These are phyloP conservation scores for Aleiodes leptofemur DNA, from an alignment of 2,888 invertebrate genomes.

Conservation along the genomic window DNA sequence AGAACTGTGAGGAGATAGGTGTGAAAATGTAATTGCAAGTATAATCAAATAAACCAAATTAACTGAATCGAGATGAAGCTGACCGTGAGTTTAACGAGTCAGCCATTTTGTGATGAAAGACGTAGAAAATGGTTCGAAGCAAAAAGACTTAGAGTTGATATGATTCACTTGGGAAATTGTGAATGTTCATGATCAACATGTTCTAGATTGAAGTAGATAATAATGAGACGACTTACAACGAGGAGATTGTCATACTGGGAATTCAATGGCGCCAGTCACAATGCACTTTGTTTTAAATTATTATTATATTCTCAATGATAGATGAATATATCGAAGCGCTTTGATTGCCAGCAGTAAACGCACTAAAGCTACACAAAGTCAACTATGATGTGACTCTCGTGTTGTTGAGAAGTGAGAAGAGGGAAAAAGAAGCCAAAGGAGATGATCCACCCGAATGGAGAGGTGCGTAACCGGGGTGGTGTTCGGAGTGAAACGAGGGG, in stretches of 20 bases:
- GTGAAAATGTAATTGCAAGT: conserved; percentile 7
- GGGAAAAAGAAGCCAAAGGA: conserved; percentile 30
- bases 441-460: conserved; percentile 19
- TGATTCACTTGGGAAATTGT: background rate
- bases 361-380: conserved; percentile 39
- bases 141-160: too few species aligned
- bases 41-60: conserved; percentile 12
- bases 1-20: background rate
- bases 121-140: conserved; percentile 5
- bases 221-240: background rate
- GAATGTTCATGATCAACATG: background rate
- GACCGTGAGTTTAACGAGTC: background rate
- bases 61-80: background rate
- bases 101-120: conserved; percentile 14
- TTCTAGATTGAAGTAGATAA: background rate
- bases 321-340: conserved; percentile 36
- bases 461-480: conserved; percentile 39
- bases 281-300: background rate
- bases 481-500: conserved; percentile 43
- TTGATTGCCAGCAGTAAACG: conserved; percentile 44
- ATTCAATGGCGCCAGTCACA: background rate
- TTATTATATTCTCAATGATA: background rate
- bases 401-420: conserved; percentile 28
- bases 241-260: conserved; percentile 17
- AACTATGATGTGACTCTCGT: conserved; percentile 37